A percentile compares a stretch with the other conserved stretches of the same genome.
phyloP scores from a whole-genome alignment of 2,888 invertebrate species.

The Periphyllus acericola region DNA sequence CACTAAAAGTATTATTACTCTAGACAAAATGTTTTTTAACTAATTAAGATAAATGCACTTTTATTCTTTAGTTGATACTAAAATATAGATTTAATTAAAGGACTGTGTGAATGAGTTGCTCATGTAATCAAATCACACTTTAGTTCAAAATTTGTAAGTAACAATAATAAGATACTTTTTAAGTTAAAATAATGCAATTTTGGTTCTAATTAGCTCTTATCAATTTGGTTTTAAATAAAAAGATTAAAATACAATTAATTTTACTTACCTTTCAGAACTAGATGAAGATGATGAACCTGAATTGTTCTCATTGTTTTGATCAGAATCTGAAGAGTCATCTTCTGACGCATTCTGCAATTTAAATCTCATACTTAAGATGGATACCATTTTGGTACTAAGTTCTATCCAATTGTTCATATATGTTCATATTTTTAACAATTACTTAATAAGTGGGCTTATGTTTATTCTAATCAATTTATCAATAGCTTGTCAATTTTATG shows the following conservation, averaged over 20 bases:
- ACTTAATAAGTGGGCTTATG: not conserved
- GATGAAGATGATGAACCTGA: conserved; percentile 66
- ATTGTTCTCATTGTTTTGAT: conserved; percentile 63
- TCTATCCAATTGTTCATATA: conserved; percentile 6
- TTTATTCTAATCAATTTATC: not conserved
- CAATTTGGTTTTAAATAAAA: not conserved
- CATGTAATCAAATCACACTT: too few relatives aligned
- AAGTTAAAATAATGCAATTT: not conserved
- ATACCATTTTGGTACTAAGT: not conserved
- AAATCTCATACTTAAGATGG: conserved; percentile 3
- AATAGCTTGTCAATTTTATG: too few relatives aligned
- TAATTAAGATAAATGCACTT: too few relatives aligned
- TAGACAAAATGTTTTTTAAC: too few relatives aligned
- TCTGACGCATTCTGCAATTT: conserved; percentile 64
- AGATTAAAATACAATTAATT: not conserved
- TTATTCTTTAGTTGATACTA: too few relatives aligned
- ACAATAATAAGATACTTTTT: too few relatives aligned
- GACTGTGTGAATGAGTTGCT: too few relatives aligned
- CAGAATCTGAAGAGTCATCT: conserved; percentile 64
- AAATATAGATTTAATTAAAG: too few relatives aligned
- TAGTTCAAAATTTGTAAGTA: too few relatives aligned
- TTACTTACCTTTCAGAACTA: conserved; percentile 74
- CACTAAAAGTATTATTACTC: too few relatives aligned
- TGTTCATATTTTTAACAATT: not conserved
- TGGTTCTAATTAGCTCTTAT: not conserved